Percentiles rank a stretch among this genome's conserved stretches.
Evolutionary conservation across 53 echinoderm and acorn worm genomes (phyloP).

Genomic region (Paracentrotus lividus): DNA sequence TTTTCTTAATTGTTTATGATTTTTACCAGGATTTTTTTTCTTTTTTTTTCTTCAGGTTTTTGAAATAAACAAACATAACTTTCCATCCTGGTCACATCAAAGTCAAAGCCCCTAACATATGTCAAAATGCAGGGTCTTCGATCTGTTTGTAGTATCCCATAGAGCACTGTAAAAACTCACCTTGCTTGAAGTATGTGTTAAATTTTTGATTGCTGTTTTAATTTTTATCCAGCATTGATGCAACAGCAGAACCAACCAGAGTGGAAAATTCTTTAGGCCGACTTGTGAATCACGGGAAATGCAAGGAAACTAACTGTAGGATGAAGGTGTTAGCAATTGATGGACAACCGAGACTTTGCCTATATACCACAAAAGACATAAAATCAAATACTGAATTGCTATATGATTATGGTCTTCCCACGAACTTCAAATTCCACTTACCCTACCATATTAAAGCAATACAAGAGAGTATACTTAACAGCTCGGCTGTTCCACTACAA

Average conservation of each 20-base stretch:
- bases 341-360: constrained; percentile 67
- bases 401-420: constrained; percentile 66
- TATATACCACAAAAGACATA: constrained; percentile 56
- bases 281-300: constrained; percentile 65
- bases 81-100: neutral
- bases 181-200: neutral
- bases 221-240: constrained; percentile 65
- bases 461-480: constrained; percentile 1
- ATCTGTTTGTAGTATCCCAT: neutral
- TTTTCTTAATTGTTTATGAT: no score
- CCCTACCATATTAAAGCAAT: constrained; percentile 45
- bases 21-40: no score
- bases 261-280: constrained; percentile 38
- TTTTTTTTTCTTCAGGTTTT: no score
- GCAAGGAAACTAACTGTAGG: constrained; percentile 63
- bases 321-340: constrained; percentile 59
- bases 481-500: neutral
- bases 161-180: neutral
- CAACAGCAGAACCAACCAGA: constrained; percentile 57
- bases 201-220: neutral
- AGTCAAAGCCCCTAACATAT: constrained; percentile 21
- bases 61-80: neutral
- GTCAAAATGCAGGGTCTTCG: constrained; percentile 31
- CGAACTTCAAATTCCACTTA: constrained; percentile 63
- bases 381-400: constrained; percentile 36